Conservation (phyloP, 2,113 vertebrate species). For the Origma solitaria region DNA sequence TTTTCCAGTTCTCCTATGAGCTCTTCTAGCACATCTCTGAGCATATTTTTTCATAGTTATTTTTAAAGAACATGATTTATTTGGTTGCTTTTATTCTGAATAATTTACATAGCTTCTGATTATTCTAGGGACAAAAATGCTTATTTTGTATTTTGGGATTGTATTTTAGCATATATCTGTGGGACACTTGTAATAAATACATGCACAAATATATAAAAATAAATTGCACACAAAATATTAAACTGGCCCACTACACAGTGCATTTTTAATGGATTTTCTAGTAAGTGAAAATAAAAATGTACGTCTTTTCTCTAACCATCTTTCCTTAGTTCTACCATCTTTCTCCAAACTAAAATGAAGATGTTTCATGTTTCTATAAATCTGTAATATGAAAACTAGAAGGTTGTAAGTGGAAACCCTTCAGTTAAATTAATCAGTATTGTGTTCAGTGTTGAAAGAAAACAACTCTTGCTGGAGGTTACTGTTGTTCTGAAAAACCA, state of each 20-base stretch:
- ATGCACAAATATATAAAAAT: neutral
- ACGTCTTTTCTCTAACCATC: neutral
- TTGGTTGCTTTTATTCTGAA: constrained; percentile 10
- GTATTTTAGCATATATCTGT: neutral
- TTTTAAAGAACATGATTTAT: neutral
- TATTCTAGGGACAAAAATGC: neutral
- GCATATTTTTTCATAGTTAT: neutral
- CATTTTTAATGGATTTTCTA: constrained; percentile 32
- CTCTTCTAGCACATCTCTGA: neutral
- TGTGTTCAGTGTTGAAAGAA: neutral
- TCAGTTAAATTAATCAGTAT: neutral
- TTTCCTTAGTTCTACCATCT: neutral
- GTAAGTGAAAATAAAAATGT: constrained; percentile 3
- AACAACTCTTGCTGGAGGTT: neutral
- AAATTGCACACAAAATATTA: neutral
- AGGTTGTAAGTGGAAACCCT: neutral
- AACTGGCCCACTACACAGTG: neutral
- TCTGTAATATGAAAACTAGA: neutral
- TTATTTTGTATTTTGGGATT: neutral
- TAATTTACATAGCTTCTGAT: neutral
- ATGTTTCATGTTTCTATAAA: neutral
- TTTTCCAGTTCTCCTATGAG: neutral
- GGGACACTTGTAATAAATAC: neutral
- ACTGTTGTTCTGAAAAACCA: neutral
- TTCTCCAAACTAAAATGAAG: neutral